Evolutionary conservation across 2,888 invertebrate genomes (phyloP).

Genomic region (Apodemia duryi): DNA sequence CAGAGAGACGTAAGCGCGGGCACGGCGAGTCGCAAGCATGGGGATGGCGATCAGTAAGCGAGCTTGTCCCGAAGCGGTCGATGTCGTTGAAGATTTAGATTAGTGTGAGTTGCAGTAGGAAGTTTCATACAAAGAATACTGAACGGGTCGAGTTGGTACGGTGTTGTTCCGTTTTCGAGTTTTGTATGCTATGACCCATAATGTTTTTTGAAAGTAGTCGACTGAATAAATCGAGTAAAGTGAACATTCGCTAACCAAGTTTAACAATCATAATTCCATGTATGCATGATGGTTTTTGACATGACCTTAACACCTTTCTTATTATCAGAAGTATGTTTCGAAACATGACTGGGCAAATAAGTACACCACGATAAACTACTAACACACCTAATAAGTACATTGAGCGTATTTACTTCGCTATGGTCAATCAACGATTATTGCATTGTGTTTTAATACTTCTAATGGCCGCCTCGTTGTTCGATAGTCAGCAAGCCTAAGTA

Average conservation of each 20-base stretch:
- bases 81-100: no score
- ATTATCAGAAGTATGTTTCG: conserved; percentile 17
- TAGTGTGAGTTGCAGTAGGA: no score
- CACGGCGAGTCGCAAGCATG: no score
- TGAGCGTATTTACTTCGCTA: background rate
- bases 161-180: no score
- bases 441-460: no score
- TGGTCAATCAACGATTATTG: background rate
- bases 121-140: no score
- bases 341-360: conserved; percentile 1
- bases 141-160: no score
- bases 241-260: conserved; percentile 3
- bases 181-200: background rate
- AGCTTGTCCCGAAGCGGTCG: no score
- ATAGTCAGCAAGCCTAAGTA: no score
- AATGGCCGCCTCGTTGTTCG: no score
- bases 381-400: background rate
- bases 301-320: conserved; percentile 19
- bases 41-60: no score
- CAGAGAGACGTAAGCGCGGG: no score
- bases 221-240: background rate
- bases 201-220: background rate
- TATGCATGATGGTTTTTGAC: conserved; percentile 5
- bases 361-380: background rate
- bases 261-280: background rate